phyloP scores from a whole-genome alignment of 2,113 vertebrate species.

The Hippocampus mohnikei region DNA sequence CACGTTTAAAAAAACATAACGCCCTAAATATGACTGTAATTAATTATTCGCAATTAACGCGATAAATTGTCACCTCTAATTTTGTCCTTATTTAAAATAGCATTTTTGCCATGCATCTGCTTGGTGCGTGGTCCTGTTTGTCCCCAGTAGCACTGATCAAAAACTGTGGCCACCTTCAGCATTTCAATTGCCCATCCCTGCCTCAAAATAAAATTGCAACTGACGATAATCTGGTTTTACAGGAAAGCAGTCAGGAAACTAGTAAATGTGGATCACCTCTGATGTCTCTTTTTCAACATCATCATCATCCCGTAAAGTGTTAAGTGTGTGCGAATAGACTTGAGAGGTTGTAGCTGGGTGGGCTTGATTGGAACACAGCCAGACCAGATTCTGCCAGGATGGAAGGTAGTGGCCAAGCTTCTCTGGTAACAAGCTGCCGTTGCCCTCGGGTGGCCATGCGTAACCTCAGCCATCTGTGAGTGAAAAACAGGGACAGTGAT shows the following conservation, averaged over 20 bases:
- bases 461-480: slow-evolving; percentile 73
- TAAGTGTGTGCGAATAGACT: not conserved
- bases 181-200: too few relatives aligned
- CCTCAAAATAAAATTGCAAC: too few relatives aligned
- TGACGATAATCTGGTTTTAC: not conserved
- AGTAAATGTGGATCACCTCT: not conserved
- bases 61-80: too few relatives aligned
- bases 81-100: too few relatives aligned
- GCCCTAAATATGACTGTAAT: too few relatives aligned
- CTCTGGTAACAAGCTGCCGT: slow-evolving; percentile 52
- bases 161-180: too few relatives aligned
- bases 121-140: too few relatives aligned
- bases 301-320: not conserved
- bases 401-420: slow-evolving; percentile 30
- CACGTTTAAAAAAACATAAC: too few relatives aligned
- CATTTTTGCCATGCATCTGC: too few relatives aligned
- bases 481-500: slow-evolving; percentile 28
- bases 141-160: too few relatives aligned
- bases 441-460: slow-evolving; percentile 62
- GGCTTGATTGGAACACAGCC: slow-evolving; percentile 14
- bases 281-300: not conserved
- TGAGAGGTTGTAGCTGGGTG: slow-evolving; percentile 13
- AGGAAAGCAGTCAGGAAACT: not conserved
- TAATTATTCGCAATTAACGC: too few relatives aligned
- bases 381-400: not conserved